Evolutionary conservation across 2,888 invertebrate species (phyloP).

Genomic region (Malacosoma neustria): DNA sequence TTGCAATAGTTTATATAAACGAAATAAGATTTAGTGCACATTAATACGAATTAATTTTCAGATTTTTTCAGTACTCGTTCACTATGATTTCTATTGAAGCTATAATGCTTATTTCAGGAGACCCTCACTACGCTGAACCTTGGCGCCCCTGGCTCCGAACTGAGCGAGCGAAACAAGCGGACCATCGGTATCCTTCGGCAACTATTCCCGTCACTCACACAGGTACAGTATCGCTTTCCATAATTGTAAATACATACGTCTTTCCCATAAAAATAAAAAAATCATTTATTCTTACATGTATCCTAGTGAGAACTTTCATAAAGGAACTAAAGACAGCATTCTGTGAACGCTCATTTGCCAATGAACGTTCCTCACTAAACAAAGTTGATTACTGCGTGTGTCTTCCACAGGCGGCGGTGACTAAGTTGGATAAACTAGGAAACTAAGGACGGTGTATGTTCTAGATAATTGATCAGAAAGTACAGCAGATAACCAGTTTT

Average conservation of each 20-base stretch:
- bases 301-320: too few species aligned
- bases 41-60: too few species aligned
- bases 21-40: too few species aligned
- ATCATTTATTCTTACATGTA: too few species aligned
- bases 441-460: constrained; percentile 57
- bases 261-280: too few species aligned
- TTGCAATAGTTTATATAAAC: too few species aligned
- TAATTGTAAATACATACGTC: too few species aligned
- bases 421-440: constrained; percentile 10
- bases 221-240: too few species aligned
- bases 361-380: background rate
- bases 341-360: background rate
- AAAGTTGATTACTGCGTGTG: background rate
- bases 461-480: constrained; percentile 84
- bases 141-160: constrained; percentile 77
- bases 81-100: too few species aligned
- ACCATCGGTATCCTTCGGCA: constrained; percentile 85
- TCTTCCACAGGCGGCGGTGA: constrained; percentile 14
- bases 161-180: constrained; percentile 82
- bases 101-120: constrained; percentile 74
- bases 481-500: constrained; percentile 82
- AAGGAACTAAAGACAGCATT: too few species aligned
- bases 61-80: too few species aligned
- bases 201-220: constrained; percentile 82
- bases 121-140: constrained; percentile 79